Evolutionary conservation across 2,888 invertebrate species (phyloP), one percentile per base, ranked within the genome.

Genomic region (Pachliopta kotzebuea): DNA sequence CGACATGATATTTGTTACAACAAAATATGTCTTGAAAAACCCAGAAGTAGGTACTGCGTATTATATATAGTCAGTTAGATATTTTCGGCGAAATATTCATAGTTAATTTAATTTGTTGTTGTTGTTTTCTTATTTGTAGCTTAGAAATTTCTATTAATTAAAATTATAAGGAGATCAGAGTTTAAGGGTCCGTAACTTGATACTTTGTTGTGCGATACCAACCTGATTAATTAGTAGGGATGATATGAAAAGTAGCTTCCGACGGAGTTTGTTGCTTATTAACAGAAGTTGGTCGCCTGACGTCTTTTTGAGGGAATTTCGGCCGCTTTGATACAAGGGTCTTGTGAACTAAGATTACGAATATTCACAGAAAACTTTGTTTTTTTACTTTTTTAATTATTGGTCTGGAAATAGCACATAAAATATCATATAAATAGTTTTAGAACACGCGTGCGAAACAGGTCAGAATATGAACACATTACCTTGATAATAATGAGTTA

Each of bases 181-280:
- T 76, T 45, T 72, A 75, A 70, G 72, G n/a, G 73, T 72, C 74
- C 70, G 83, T 83, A 87, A 85, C 82, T 85, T 81, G 78, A 84
- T 85, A 85, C 84, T 85, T 85, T 85, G 86, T 85, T 84, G 80
- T 86, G 83, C 78, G 80, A 82, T 86, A 83, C 75, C 76, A 77
- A 78, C 75, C 83, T 86, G 85, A 89, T 86, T 89, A 89, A 90
- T 90, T 89, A 89, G 86, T 79, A 81, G 79, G 82, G 79, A 77
- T 84, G 80, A 85, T 88, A 86, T 88, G 86, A 83, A 84, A 81
- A 82, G 86, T 83, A 84, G 78, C 80, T 80, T 68, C 69, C 74
- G 78, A 76, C 63, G 63, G 71, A 77, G 69, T 77, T 85, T 83
- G 80, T 79, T 81, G 76, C 78, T 84, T 89, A 89, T 88, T 90